phyloP scores from a whole-genome alignment of 2,888 invertebrate species.

The Axea sp. region DNA sequence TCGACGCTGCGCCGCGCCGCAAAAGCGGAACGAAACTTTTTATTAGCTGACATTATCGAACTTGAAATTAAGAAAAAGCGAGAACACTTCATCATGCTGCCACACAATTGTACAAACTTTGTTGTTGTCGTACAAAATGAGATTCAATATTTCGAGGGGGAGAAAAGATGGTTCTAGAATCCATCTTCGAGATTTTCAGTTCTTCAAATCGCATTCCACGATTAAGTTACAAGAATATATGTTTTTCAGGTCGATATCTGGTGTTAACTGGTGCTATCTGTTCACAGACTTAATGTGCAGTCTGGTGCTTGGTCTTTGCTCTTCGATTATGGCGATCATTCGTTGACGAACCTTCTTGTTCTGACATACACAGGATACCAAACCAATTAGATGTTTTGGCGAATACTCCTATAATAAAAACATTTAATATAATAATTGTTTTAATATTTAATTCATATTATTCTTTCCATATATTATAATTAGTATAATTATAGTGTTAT shows the following conservation, averaged over 20 bases:
- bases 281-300: slow-evolving; percentile 46
- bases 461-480: too few species aligned
- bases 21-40: slow-evolving; percentile 5
- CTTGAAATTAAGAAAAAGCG: slow-evolving; percentile 15
- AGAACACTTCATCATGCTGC: not conserved
- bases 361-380: slow-evolving; percentile 92
- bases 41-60: slow-evolving; percentile 8
- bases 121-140: slow-evolving; percentile 25
- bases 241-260: not conserved
- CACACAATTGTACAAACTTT: slow-evolving; percentile 7
- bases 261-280: slow-evolving; percentile 70
- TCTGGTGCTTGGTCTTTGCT: slow-evolving; percentile 70
- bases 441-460: too few species aligned
- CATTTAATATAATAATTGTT: too few species aligned
- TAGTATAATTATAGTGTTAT: too few species aligned
- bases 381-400: slow-evolving; percentile 89
- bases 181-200: slow-evolving; percentile 50
- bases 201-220: slow-evolving; percentile 33
- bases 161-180: slow-evolving; percentile 22
- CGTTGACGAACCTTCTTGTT: slow-evolving; percentile 92
- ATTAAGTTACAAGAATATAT: slow-evolving; percentile 50
- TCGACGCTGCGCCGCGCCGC: slow-evolving; percentile 1
- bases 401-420: slow-evolving; percentile 91
- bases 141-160: slow-evolving; percentile 23
- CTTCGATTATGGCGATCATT: slow-evolving; percentile 86